These are phyloP conservation scores for Orchestes rusci DNA, from an alignment of 2,888 invertebrate genomes.

Conservation along the genomic window DNA sequence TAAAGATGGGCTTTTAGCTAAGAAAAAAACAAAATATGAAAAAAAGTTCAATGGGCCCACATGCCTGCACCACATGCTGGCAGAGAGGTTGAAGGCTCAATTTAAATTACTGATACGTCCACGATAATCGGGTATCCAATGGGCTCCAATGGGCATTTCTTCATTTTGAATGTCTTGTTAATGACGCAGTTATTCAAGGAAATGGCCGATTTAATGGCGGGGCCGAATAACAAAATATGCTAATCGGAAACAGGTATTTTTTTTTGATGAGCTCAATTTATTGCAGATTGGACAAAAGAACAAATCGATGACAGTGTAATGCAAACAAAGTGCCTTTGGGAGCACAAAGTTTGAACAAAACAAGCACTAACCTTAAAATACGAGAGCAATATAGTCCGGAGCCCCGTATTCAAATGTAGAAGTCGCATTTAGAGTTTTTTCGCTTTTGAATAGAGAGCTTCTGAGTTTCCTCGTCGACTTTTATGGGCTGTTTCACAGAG, in stretches of 20 bases:
- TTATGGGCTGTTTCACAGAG: conserved; percentile 37
- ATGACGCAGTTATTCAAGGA: conserved; percentile 22
- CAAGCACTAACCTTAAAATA: conserved; percentile 23
- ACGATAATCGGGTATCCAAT: conserved; percentile 36
- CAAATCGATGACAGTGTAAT: conserved; percentile 23
- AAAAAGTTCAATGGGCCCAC: conserved; percentile 4
- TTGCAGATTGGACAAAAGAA: too few relatives aligned
- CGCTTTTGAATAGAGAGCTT: conserved; percentile 37
- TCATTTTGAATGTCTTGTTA: conserved; percentile 33
- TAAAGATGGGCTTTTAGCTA: too few relatives aligned
- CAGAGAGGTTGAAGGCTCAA: conserved; percentile 30
- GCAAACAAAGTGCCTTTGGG: conserved; percentile 19
- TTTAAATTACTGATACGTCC: conserved; percentile 41
- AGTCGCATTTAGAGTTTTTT: conserved; percentile 37
- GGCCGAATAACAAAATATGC: conserved; percentile 18
- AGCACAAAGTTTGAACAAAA: conserved; percentile 19
- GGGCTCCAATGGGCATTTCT: conserved; percentile 31
- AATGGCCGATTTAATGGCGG: conserved; percentile 15
- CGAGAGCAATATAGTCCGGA: conserved; percentile 22
- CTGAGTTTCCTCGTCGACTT: conserved; percentile 40
- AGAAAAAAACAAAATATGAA: conserved; percentile 1
- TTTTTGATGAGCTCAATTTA: too few relatives aligned
- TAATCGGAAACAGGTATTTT: conserved; percentile 13
- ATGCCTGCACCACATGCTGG: conserved; percentile 32
- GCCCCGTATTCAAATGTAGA: conserved; percentile 31